Evolutionary conservation across 2,888 invertebrate genomes (phyloP), one percentile per base, ranked within the genome.

Genomic region (Brachylomia viminalis): DNA sequence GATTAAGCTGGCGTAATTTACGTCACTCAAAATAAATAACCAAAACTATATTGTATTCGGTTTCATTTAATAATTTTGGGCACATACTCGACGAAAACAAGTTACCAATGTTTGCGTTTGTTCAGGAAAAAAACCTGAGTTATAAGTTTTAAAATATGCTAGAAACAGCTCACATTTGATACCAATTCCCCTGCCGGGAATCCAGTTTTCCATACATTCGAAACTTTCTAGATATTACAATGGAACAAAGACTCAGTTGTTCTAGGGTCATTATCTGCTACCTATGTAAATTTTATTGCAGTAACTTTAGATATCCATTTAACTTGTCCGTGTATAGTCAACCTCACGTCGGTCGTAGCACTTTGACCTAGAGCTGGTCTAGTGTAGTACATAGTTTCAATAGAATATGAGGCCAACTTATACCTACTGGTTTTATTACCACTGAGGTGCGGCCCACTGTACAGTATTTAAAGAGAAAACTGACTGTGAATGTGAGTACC

Each of bases 271-370:
- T 76, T 76, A 81, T 81, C 76, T 65, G 58, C 61, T 79, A 56
- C 56, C 61, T 70, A 81, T 85, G 82, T 72, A 76, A 76, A 85
- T 85, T 73, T 70, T 69, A 72, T 69, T 80, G 49, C 27, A 59
- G 6, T 2, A 65, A 61, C 71, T 71, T 69, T 15, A 52, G 23
- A 15, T 69, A 65, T 33, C 23, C 67, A n/a, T 71, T 78, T 59
- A 42, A 66, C 17, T 7, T 17, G 20, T 56, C 38, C 27, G 52
- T 38, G 33, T 73, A 80, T 52, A 33, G n/a, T 54, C 10, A 4
- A 33, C 5, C 38, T 0, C 10, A 15, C 15, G 1, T 49, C 49
- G 1, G 23, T 66, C 23, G 5, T 33, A 49, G 11, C 30, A 66
- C 0, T 65, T 30, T 49, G 10, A 30, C 10, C 30, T 33, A 33